A percentile compares a stretch with the other conserved stretches of the same genome.
These are phyloP conservation scores for Agriopis aurantiaria DNA, from an alignment of 2,888 invertebrate genomes.

Conservation along the genomic window DNA sequence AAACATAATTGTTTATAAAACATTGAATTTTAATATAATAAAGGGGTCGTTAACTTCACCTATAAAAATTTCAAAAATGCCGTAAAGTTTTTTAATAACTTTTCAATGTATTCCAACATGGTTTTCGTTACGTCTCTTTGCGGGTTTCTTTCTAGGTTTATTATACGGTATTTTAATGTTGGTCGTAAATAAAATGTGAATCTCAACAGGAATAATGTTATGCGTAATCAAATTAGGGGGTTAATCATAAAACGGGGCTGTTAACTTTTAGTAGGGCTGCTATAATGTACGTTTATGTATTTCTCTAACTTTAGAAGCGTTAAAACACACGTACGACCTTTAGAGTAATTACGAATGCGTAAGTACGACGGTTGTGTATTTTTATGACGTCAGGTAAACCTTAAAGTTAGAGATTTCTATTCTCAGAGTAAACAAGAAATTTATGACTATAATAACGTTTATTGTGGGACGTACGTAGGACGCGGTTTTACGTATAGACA, in stretches of 20 bases:
- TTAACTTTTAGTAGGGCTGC: slow-evolving; percentile 40
- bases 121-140: slow-evolving; percentile 53
- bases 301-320: slow-evolving; percentile 42
- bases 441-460: background rate
- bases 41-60: slow-evolving; percentile 57
- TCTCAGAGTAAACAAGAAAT: background rate
- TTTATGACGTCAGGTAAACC: background rate
- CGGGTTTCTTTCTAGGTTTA: slow-evolving; percentile 29
- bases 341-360: slow-evolving; percentile 3
- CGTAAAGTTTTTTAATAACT: slow-evolving; percentile 61
- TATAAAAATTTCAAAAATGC: slow-evolving; percentile 60
- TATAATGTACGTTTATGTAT: slow-evolving; percentile 21
- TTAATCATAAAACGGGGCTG: slow-evolving; percentile 61
- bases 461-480: background rate
- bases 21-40: slow-evolving; percentile 51
- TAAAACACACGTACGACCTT: slow-evolving; percentile 45
- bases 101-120: slow-evolving; percentile 54
- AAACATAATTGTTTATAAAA: slow-evolving; percentile 47
- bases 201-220: slow-evolving; percentile 60
- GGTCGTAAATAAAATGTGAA: slow-evolving; percentile 59
- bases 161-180: slow-evolving; percentile 62
- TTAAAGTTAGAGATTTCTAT: slow-evolving; percentile 3
- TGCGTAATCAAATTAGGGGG: slow-evolving; percentile 62
- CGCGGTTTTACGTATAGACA: background rate
- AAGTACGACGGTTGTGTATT: background rate